A percentile compares a stretch with the other conserved stretches of the same genome.
Conservation (phyloP, 2,888 invertebrate species). For the Stenoptilia bipunctidactyla region DNA sequence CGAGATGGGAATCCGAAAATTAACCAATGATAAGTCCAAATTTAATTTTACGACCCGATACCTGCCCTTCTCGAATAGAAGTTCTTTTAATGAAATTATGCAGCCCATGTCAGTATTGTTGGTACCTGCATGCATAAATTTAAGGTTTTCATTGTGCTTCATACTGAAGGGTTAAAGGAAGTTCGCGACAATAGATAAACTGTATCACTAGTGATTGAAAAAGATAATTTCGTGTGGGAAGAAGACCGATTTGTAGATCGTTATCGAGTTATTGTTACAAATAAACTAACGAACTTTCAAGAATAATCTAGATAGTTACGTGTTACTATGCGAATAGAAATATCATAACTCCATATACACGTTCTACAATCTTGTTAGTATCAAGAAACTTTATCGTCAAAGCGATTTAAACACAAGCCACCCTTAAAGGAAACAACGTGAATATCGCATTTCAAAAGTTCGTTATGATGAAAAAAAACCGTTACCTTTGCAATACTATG, state of each 20-base stretch:
- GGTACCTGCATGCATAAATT: constrained; percentile 56
- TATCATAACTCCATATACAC: too few relatives aligned
- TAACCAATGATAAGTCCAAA: constrained; percentile 68
- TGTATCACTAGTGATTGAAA: constrained; percentile 47
- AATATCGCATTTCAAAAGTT: constrained; percentile 67
- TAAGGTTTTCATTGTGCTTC: constrained; percentile 55
- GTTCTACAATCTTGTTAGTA: neutral
- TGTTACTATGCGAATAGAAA: too few relatives aligned
- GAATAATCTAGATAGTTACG: constrained; percentile 39
- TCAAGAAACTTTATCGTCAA: constrained; percentile 43
- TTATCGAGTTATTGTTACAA: constrained; percentile 69
- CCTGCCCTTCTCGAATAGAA: constrained; percentile 60
- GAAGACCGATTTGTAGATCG: constrained; percentile 59
- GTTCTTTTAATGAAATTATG: constrained; percentile 66
- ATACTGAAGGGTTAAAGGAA: constrained; percentile 46
- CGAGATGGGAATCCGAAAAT: constrained; percentile 59
- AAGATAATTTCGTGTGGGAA: constrained; percentile 53
- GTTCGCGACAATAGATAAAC: constrained; percentile 46
- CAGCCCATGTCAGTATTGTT: constrained; percentile 64
- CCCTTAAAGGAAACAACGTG: constrained; percentile 62
- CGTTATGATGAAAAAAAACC: constrained; percentile 62
- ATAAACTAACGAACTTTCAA: constrained; percentile 38
- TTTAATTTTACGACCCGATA: constrained; percentile 68
- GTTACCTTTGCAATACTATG: constrained; percentile 29
- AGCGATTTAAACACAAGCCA: constrained; percentile 34